Percentiles rank a stretch among this genome's conserved stretches.
Conservation (phyloP, 2,797 vertebrate species). For the Astyanax mexicanus region DNA sequence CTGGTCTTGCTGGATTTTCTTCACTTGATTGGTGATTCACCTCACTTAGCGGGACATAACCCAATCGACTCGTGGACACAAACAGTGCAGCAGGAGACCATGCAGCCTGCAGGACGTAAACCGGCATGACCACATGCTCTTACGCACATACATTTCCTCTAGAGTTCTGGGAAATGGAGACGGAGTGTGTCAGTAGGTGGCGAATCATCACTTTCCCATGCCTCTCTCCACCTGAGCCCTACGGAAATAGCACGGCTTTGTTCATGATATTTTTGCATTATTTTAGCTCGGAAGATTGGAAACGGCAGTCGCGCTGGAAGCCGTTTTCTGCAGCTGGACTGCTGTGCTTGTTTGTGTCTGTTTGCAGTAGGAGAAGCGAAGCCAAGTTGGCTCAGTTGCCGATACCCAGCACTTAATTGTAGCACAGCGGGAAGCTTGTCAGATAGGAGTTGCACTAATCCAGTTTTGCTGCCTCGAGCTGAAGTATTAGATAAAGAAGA, state of each 20-base stretch:
- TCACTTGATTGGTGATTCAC: slow-evolving; percentile 1
- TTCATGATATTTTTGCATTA: too few relatives aligned
- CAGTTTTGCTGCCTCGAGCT: too few relatives aligned
- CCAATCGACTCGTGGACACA: slow-evolving; percentile 2
- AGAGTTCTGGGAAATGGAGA: slow-evolving; percentile 19
- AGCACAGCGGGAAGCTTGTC: neutral
- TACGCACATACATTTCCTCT: neutral
- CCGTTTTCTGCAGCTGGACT: neutral
- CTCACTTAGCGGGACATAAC: neutral
- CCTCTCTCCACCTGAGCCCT: neutral
- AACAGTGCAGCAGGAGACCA: neutral
- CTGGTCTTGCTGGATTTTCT: neutral
- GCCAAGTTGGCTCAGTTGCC: neutral
- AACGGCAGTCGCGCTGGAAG: too few relatives aligned
- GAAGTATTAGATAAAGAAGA: too few relatives aligned
- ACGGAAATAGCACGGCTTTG: neutral
- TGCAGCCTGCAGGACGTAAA: neutral
- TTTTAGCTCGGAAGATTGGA: too few relatives aligned
- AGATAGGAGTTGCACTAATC: neutral
- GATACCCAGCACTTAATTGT: neutral
- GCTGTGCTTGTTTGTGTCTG: neutral
- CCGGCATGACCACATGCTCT: neutral
- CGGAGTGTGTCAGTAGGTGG: neutral
- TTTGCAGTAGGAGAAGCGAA: neutral
- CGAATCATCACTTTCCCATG: neutral